Evolutionary conservation across 2,797 vertebrate genomes (phyloP).

Genomic region (Nothura maculosa): DNA sequence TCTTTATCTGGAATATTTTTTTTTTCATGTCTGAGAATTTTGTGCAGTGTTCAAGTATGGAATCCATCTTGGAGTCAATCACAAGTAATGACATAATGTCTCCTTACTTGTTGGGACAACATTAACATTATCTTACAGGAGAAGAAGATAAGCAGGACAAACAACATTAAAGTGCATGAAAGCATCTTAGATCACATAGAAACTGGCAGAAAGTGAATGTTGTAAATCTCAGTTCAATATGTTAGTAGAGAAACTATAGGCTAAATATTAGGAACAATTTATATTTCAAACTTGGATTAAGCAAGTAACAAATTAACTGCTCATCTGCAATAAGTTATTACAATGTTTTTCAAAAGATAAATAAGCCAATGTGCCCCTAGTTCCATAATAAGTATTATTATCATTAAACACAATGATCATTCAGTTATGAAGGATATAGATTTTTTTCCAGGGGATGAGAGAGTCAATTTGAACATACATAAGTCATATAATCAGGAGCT

Average conservation of each 20-base stretch:
- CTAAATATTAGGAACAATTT: not conserved
- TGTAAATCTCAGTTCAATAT: accelerated
- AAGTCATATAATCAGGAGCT: not conserved
- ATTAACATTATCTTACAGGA: accelerated
- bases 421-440: not conserved
- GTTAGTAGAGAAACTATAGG: not conserved
- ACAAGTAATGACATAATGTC: not conserved
- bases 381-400: not conserved
- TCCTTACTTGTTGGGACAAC: not conserved
- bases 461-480: slow-evolving; percentile 16
- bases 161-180: not conserved
- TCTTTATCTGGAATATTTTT: not conserved
- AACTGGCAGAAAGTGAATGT: not conserved
- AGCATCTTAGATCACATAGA: not conserved
- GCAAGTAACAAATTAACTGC: not conserved
- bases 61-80: not conserved
- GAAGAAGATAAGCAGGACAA: not conserved
- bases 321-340: not conserved
- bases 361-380: not conserved
- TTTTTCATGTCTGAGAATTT: not conserved
- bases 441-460: not conserved
- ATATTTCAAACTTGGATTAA: not conserved
- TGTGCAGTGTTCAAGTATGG: accelerated
- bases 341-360: not conserved
- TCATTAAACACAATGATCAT: not conserved